Evolutionary conservation across 2,113 vertebrate species (phyloP).

Genomic region (Coptodon bakossiorum): DNA sequence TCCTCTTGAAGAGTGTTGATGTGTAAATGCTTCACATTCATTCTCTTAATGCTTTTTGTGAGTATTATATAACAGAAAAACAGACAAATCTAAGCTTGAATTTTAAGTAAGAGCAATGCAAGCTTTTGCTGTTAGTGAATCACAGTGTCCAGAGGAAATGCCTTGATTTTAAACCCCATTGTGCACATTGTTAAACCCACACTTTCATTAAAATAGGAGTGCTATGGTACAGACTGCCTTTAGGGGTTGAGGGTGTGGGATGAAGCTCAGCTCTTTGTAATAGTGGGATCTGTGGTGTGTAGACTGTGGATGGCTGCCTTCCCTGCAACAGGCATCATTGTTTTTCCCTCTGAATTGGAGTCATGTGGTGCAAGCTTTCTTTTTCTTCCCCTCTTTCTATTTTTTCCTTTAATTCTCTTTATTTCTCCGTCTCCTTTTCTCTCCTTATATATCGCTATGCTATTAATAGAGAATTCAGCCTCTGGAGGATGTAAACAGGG

Average conservation of each 20-base stretch:
- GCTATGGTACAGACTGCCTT: slow-evolving; percentile 27
- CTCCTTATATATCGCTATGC: background rate
- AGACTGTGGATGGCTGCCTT: slow-evolving; percentile 3
- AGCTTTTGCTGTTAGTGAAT: slow-evolving; percentile 37
- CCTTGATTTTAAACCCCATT: slow-evolving; percentile 48
- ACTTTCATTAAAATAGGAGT: slow-evolving; percentile 52
- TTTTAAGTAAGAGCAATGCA: slow-evolving; percentile 14
- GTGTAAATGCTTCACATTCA: background rate
- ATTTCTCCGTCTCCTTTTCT: background rate
- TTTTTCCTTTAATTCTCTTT: background rate
- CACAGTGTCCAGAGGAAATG: slow-evolving; percentile 46
- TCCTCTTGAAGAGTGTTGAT: slow-evolving; percentile 6
- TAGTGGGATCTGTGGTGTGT: slow-evolving; percentile 15
- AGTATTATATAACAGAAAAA: slow-evolving; percentile 32
- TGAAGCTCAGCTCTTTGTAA: slow-evolving; percentile 38
- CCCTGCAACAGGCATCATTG: slow-evolving; percentile 39
- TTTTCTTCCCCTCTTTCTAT: background rate
- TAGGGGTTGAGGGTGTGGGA: slow-evolving; percentile 37
- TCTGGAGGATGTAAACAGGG: slow-evolving; percentile 30
- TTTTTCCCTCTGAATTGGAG: slow-evolving; percentile 2
- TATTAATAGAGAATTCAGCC: slow-evolving; percentile 52
- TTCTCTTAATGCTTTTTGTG: slow-evolving; percentile 26
- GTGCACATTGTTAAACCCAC: slow-evolving; percentile 60
- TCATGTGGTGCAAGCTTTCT: background rate
- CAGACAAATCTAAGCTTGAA: slow-evolving; percentile 31